A percentile compares a stretch with the other conserved stretches of the same genome.
phyloP scores from a whole-genome alignment of 2,888 invertebrate genomes.

The Lathronympha strigana region DNA sequence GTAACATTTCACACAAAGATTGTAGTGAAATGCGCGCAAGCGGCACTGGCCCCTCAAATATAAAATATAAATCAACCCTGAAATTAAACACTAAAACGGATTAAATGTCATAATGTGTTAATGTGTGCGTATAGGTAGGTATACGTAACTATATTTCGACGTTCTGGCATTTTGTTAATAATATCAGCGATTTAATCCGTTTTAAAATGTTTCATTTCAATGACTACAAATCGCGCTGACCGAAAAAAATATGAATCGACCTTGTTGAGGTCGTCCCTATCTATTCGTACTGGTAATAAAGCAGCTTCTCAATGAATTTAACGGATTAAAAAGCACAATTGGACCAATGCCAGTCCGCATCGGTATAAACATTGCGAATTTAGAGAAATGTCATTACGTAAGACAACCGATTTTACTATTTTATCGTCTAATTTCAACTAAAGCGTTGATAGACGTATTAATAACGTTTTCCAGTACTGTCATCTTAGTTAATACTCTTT shows the following conservation, averaged over 20 bases:
- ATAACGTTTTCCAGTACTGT: neutral
- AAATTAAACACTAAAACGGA: too few species aligned
- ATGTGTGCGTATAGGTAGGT: too few species aligned
- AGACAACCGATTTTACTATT: conserved; percentile 47
- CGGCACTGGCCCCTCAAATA: conserved; percentile 51
- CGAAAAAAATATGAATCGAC: conserved; percentile 66
- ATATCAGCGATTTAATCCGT: too few species aligned
- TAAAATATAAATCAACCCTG: conserved; percentile 72
- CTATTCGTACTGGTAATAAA: conserved; percentile 73
- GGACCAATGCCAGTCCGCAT: conserved; percentile 73
- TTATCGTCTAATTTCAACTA: conserved; percentile 25
- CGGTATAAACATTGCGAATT: conserved; percentile 78
- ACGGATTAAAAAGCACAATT: conserved; percentile 80
- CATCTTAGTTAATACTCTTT: neutral
- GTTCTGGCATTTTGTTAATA: too few species aligned
- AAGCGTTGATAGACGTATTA: conserved; percentile 22
- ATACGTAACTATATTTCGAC: too few species aligned
- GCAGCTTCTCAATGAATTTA: conserved; percentile 78
- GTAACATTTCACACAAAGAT: conserved; percentile 50
- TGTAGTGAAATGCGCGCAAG: conserved; percentile 49
- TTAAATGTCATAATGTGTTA: too few species aligned
- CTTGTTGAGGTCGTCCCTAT: conserved; percentile 75
- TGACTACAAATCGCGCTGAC: too few species aligned
- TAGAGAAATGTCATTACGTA: conserved; percentile 78
- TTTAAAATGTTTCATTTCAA: too few species aligned